Conservation (phyloP, 2,113 vertebrate genomes). For the Colossoma macropomum region DNA sequence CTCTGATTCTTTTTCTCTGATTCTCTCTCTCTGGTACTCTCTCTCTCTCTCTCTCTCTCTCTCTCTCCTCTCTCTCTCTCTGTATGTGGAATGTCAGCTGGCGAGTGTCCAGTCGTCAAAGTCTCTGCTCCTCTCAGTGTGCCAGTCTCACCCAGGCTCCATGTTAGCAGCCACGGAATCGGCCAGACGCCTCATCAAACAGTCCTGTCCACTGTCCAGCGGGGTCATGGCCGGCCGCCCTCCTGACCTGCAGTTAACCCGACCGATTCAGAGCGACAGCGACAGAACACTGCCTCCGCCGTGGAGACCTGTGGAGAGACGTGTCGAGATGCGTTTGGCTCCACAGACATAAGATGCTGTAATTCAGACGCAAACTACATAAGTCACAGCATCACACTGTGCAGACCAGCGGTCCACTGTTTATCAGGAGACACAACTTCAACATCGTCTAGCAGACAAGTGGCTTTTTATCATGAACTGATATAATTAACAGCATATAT, state of each 20-base stretch:
- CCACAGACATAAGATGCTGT: slow-evolving; percentile 2
- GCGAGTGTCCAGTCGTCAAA: slow-evolving; percentile 75
- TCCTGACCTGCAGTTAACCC: slow-evolving; percentile 71
- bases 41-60: background rate
- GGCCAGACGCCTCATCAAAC: slow-evolving; percentile 74
- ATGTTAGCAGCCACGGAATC: slow-evolving; percentile 65
- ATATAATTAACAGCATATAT: too few relatives aligned
- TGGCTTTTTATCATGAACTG: too few relatives aligned
- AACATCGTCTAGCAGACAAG: too few relatives aligned
- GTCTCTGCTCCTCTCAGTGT: slow-evolving; percentile 74
- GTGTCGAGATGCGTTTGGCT: slow-evolving; percentile 33
- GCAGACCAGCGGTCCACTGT: background rate
- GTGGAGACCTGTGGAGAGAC: slow-evolving; percentile 71
- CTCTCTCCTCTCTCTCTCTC: slow-evolving; percentile 68
- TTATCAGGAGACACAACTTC: too few relatives aligned
- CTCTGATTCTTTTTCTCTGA: too few relatives aligned
- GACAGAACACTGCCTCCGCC: slow-evolving; percentile 73
- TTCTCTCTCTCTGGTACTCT: too few relatives aligned
- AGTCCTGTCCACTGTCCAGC: slow-evolving; percentile 66
- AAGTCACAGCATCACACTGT: background rate
- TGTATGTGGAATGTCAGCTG: slow-evolving; percentile 83
- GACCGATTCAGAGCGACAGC: slow-evolving; percentile 67
- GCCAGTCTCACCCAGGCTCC: slow-evolving; percentile 76
- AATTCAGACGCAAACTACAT: background rate
- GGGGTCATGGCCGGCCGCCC: slow-evolving; percentile 61